Conservation (phyloP, 2,113 vertebrate genomes). For the Hipposideros armiger region DNA sequence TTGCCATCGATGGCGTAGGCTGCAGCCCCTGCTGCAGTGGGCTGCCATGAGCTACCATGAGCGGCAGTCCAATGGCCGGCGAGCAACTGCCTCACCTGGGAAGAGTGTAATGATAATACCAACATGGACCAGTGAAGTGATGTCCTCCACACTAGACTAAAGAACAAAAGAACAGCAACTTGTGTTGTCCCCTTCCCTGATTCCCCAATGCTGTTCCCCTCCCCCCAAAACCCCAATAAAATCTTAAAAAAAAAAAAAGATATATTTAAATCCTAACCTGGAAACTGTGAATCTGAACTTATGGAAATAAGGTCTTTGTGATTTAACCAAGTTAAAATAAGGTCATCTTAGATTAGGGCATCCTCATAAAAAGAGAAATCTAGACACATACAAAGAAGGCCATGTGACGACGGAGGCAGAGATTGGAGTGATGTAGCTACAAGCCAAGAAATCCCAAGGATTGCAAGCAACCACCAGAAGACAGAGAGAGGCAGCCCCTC, state of each 20-base stretch:
- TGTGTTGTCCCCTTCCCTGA: too few relatives aligned
- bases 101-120: too few relatives aligned
- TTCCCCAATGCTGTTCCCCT: too few relatives aligned
- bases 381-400: not conserved
- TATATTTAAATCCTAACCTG: not conserved
- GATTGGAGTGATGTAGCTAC: not conserved
- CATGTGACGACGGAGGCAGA: not conserved
- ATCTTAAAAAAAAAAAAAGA: not conserved
- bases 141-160: too few relatives aligned
- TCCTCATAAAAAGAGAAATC: not conserved
- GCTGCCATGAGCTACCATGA: too few relatives aligned
- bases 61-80: too few relatives aligned
- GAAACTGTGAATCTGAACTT: not conserved
- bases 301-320: not conserved
- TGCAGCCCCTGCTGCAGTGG: too few relatives aligned
- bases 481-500: not conserved
- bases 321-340: not conserved
- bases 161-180: too few relatives aligned
- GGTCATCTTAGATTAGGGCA: not conserved
- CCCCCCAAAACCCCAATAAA: too few relatives aligned
- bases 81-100: too few relatives aligned
- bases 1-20: too few relatives aligned
- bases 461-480: not conserved
- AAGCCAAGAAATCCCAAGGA: not conserved
- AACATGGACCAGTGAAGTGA: too few relatives aligned